Base-by-base conservation (phyloP, 2,113 vertebrate species). In the Syngnathoides biaculeatus region DNA sequence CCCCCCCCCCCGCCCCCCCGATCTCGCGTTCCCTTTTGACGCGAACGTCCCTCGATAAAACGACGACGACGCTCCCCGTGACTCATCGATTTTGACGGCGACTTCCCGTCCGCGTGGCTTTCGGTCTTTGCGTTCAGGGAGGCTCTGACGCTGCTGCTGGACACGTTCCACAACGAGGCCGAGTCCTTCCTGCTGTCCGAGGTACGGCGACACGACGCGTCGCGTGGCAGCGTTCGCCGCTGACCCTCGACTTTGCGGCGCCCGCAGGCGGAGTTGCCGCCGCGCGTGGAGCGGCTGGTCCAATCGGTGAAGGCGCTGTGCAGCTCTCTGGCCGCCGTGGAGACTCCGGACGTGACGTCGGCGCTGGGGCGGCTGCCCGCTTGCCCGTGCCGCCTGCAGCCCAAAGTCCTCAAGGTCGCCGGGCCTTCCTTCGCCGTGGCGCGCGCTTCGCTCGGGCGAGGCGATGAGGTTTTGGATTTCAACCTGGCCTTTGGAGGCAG, bases 241-340 rank as follows among this genome's bases (percentile, higher is more conserved):
- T 62, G 2, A 40, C 22, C 1, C 8, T 14, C 8, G 0, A 3
- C 17, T 9, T 2, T 61, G 0, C 4, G 20, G 1, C 59, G 9
- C 45, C 12, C 70, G 14, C 9, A 98, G 95, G 91, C 71, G 56
- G 95, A 98, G 45, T 83, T 96, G 55, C 86, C 88, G 0, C 83
- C 93, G 74, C 94, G 94, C 17, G 95, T 97, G 0, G 96, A 97
- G 83, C 91, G 96, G 30, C 92, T 98, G 65, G 93, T 99, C 75
- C 96, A 99, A 89, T 95, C 97, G 0, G 94, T 98, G 65, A 96
- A 96, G 89, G 96, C 95, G 55, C 93, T 98, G 79, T 98, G 96
- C 89, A 97, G 88, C 1, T 95, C 95, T 1, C 82, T 99, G 17
- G 96, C 96, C 0, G 90, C 95, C 0, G 93, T 98, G 65, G 96